Evolutionary conservation across 2,888 invertebrate species (phyloP).

Genomic region (Philopedon plagiatum): DNA sequence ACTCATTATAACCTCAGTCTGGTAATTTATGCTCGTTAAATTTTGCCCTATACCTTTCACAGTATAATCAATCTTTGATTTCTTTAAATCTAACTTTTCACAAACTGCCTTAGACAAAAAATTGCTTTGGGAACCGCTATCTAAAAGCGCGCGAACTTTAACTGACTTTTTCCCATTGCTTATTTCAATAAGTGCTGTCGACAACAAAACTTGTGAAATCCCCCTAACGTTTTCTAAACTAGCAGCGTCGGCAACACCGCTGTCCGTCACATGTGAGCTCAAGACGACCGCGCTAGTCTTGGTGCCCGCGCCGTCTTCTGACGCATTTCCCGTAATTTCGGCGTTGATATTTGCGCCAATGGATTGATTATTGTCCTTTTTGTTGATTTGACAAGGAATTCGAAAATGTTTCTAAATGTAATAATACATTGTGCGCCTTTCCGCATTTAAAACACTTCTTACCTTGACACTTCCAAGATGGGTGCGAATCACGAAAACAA

Average conservation of each 20-base stretch:
- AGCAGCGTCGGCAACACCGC: background rate
- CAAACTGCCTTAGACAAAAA: slow-evolving; percentile 34
- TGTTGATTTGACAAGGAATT: background rate
- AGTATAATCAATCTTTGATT: background rate
- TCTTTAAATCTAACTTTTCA: slow-evolving; percentile 20
- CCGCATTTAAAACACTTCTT: slow-evolving; percentile 36
- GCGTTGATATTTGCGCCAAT: background rate
- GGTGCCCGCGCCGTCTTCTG: background rate
- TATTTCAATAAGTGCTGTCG: slow-evolving; percentile 36
- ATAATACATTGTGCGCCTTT: slow-evolving; percentile 32
- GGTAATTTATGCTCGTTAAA: slow-evolving; percentile 21
- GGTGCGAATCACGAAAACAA: slow-evolving; percentile 40
- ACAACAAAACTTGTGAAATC: slow-evolving; percentile 30
- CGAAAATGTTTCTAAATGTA: slow-evolving; percentile 18
- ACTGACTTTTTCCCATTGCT: background rate
- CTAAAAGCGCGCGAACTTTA: slow-evolving; percentile 17
- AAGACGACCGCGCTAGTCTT: background rate
- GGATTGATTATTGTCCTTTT: background rate
- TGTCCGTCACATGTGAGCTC: background rate
- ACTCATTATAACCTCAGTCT: slow-evolving; percentile 17
- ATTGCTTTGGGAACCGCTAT: too few relatives aligned
- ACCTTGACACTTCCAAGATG: slow-evolving; percentile 17
- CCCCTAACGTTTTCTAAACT: background rate
- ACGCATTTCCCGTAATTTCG: background rate
- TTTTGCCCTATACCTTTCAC: slow-evolving; percentile 31